Percentiles rank a stretch among this genome's conserved stretches.
phyloP scores from a whole-genome alignment of 2,888 invertebrate species.

The Phalera bucephala region DNA sequence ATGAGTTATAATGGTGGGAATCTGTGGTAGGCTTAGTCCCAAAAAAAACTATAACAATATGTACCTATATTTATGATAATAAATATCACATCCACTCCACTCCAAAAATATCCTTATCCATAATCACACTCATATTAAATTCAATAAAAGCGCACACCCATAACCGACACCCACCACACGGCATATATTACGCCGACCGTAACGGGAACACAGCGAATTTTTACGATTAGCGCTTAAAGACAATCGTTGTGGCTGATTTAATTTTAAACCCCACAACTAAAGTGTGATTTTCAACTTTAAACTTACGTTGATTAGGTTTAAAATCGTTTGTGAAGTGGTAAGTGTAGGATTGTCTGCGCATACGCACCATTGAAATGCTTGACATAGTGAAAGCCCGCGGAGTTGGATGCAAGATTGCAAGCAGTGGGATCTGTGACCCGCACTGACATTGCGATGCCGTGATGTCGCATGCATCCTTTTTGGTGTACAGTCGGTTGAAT shows the following conservation, averaged over 20 bases:
- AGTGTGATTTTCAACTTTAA: conserved; percentile 25
- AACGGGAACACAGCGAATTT: conserved; percentile 55
- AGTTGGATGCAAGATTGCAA: conserved; percentile 44
- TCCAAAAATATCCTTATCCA: conserved; percentile 5
- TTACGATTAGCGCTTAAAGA: conserved; percentile 61
- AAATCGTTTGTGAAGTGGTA: conserved; percentile 6
- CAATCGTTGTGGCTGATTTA: conserved; percentile 56
- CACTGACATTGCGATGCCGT: conserved; percentile 17
- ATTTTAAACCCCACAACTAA: conserved; percentile 41
- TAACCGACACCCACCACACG: conserved; percentile 13
- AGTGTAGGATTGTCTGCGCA: conserved; percentile 35
- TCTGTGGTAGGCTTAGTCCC: too few relatives aligned
- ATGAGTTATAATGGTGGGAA: too few relatives aligned
- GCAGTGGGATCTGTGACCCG: conserved; percentile 44
- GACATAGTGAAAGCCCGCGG: conserved; percentile 56
- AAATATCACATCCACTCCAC: neutral
- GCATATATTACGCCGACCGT: conserved; percentile 29
- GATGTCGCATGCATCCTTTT: conserved; percentile 21
- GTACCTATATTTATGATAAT: too few relatives aligned
- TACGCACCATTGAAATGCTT: conserved; percentile 44
- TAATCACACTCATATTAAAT: neutral
- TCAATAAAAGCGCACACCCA: conserved; percentile 4
- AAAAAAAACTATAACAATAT: too few relatives aligned
- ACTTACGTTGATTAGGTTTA: conserved; percentile 7
- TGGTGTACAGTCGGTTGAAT: conserved; percentile 15